These are phyloP conservation scores for Ctenicera cuprea DNA, from an alignment of 2,888 invertebrate genomes.

Conservation along the genomic window DNA sequence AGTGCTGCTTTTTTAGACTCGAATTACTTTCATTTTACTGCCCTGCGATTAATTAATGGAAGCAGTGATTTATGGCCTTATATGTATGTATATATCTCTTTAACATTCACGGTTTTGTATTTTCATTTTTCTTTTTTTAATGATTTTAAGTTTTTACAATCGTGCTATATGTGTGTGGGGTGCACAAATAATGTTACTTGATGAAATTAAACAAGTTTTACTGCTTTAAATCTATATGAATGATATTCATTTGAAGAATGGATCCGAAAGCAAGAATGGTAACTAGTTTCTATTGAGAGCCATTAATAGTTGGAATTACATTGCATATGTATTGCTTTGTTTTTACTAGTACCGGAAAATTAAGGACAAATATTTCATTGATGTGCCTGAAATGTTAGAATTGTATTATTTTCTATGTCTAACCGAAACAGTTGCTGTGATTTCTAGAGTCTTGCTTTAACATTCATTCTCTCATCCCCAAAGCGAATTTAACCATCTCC, in stretches of 20 bases:
- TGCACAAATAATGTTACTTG: not conserved
- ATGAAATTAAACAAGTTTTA: too few species aligned
- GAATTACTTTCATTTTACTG: slow-evolving; percentile 49
- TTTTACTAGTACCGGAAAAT: slow-evolving; percentile 15
- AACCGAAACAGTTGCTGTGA: not conserved
- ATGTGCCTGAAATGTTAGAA: not conserved
- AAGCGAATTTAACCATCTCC: slow-evolving; percentile 42
- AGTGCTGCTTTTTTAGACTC: slow-evolving; percentile 51
- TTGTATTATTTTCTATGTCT: not conserved
- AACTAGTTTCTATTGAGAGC: too few species aligned
- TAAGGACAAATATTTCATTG: not conserved
- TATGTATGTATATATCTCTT: slow-evolving; percentile 27
- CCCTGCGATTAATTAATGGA: slow-evolving; percentile 49
- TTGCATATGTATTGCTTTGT: too few species aligned
- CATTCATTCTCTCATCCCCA: slow-evolving; percentile 32
- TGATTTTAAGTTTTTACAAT: not conserved
- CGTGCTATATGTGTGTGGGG: not conserved
- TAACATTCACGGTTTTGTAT: slow-evolving; percentile 32
- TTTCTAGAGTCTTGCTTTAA: slow-evolving; percentile 23
- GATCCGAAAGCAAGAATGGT: too few species aligned
- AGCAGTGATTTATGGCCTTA: slow-evolving; percentile 47
- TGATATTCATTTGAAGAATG: too few species aligned
- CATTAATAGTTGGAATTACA: too few species aligned
- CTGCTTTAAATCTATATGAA: too few species aligned
- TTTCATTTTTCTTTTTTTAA: slow-evolving; percentile 19